Evolutionary conservation across 2,797 vertebrate species (phyloP).

Genomic region (Trachurus trachurus): DNA sequence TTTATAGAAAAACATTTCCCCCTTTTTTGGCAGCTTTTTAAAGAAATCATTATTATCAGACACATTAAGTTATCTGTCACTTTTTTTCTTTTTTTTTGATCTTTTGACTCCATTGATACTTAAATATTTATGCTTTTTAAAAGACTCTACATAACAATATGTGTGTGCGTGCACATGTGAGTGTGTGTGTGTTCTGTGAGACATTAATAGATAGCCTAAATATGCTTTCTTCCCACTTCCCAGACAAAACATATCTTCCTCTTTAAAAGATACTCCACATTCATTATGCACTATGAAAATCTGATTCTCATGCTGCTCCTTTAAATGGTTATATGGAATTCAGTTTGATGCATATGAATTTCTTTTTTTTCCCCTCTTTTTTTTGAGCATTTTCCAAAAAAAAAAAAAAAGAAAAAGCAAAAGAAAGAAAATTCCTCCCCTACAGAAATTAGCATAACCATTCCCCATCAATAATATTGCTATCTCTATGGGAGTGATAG

Average conservation of each 20-base stretch:
- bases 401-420: slow-evolving; percentile 71
- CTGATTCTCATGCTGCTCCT: slow-evolving; percentile 88
- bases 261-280: slow-evolving; percentile 78
- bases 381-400: slow-evolving; percentile 89
- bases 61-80: slow-evolving; percentile 5
- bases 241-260: slow-evolving; percentile 78
- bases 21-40: background rate
- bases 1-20: background rate
- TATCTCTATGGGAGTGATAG: slow-evolving; percentile 97
- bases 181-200: slow-evolving; percentile 44
- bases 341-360: slow-evolving; percentile 93
- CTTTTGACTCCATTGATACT: background rate
- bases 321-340: slow-evolving; percentile 90
- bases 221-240: slow-evolving; percentile 72
- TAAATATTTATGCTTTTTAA: slow-evolving; percentile 20
- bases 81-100: background rate
- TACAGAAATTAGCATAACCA: slow-evolving; percentile 95
- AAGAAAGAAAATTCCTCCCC: slow-evolving; percentile 80
- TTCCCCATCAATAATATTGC: slow-evolving; percentile 95
- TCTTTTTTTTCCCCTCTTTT: slow-evolving; percentile 79
- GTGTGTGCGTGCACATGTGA: background rate
- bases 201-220: slow-evolving; percentile 75
- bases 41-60: background rate
- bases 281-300: slow-evolving; percentile 88
- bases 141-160: slow-evolving; percentile 10